These are phyloP conservation scores for Athalia rosae DNA, from an alignment of 2,888 invertebrate genomes.

Conservation along the genomic window DNA sequence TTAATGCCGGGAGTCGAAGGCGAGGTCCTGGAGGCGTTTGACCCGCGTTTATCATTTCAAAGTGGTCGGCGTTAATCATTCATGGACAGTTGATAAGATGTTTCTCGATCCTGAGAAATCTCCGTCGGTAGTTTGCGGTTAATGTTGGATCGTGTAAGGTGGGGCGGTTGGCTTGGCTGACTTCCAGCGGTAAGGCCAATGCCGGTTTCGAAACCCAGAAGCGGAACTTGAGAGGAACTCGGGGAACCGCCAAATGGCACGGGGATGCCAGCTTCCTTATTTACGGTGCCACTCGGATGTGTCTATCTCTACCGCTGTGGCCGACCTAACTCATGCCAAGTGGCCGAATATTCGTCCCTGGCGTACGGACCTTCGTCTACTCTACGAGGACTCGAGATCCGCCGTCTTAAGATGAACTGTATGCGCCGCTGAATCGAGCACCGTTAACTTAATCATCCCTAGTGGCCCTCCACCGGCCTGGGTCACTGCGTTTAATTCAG, in stretches of 20 bases:
- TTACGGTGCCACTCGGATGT: slow-evolving; percentile 54
- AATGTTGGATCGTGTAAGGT: slow-evolving; percentile 11
- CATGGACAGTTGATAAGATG: slow-evolving; percentile 29
- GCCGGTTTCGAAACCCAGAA: slow-evolving; percentile 22
- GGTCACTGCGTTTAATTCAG: slow-evolving; percentile 53
- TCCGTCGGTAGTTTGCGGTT: background rate
- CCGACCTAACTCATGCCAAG: slow-evolving; percentile 64
- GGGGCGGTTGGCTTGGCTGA: slow-evolving; percentile 14
- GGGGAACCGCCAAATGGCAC: slow-evolving; percentile 17
- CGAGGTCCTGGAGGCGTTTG: background rate
- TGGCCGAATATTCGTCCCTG: slow-evolving; percentile 66
- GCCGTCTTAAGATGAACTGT: slow-evolving; percentile 41
- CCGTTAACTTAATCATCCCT: slow-evolving; percentile 56
- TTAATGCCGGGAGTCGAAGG: background rate
- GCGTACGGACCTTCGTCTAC: slow-evolving; percentile 69
- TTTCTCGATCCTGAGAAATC: background rate
- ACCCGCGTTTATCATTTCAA: slow-evolving; percentile 39
- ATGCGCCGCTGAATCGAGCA: slow-evolving; percentile 55
- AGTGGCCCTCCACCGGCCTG: slow-evolving; percentile 23
- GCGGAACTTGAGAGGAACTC: slow-evolving; percentile 43
- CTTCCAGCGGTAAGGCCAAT: slow-evolving; percentile 19
- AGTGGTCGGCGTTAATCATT: slow-evolving; percentile 30
- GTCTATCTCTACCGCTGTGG: slow-evolving; percentile 50
- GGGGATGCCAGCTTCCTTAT: slow-evolving; percentile 60
- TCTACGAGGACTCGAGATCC: slow-evolving; percentile 55